Evolutionary conservation across 2,797 vertebrate species (phyloP), one percentile per base, ranked within the genome.

Genomic region (Orestias chungarensis): DNA sequence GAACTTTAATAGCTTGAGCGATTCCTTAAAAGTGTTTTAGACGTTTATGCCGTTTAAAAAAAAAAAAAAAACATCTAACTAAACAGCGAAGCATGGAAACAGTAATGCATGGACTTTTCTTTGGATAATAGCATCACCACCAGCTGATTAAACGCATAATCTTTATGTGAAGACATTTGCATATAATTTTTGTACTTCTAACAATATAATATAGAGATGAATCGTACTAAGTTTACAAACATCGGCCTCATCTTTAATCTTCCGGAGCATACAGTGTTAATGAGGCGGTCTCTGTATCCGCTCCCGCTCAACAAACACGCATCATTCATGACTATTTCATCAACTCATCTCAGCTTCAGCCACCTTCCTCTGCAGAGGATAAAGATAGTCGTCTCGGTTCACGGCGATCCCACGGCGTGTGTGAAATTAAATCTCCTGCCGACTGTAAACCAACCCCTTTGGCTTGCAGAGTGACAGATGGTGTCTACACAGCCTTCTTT

Each of bases 391-490:
- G 20, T 75, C 59, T 68, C 65, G 67, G 84, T 25, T 18, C 57
- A 31, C 31, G 54, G 38, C 3, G n/a, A 31, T 40, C 68, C 20
- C 9, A 47, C 47, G 29, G 49, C 10, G 49, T 15, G 74, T 64
- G 77, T 79, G 83, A 85, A 76, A 80, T 70, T 27, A 71, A 61
- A 80, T 57, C 77, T 59, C 59, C 54, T 57, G 61, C 25, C 71
- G 83, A 35, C 68, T 9, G 82, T 79, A 83, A 85, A 0, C 59
- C 1, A 10, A 89, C 78, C 81, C 82, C 78, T 85, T n/a, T 73
- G n/a, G 79, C 75, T 64, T 76, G 73, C 54, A 74, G 83, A 71
- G 68, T 64, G 84, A 77, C 88, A 91, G 87, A 88, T 88, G 83
- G 87, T 9, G 68, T 59, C 68, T 73, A 64, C 64, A 67, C 25